Evolutionary conservation across 2,888 invertebrate species (phyloP).

Genomic region (Sinohyriopsis cumingii): DNA sequence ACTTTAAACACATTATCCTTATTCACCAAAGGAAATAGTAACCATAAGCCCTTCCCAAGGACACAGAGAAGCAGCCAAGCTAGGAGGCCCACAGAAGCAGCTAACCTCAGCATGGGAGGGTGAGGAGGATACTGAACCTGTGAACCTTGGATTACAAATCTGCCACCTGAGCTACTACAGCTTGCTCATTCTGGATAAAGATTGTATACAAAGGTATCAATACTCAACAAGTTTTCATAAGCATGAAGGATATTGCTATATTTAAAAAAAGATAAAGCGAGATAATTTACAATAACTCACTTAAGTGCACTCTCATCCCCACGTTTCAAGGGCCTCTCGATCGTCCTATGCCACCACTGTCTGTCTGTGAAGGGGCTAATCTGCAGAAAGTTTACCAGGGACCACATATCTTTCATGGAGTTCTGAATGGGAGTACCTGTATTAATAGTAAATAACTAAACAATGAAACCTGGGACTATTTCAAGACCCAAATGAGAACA

Average conservation of each 20-base stretch:
- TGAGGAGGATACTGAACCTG: no score
- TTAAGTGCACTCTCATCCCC: constrained; percentile 47
- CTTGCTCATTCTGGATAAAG: no score
- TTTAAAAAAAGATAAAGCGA: background rate
- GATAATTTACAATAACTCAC: constrained; percentile 25
- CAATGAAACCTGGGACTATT: background rate
- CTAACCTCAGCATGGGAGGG: no score
- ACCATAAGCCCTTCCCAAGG: no score
- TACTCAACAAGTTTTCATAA: background rate
- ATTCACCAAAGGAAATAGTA: no score
- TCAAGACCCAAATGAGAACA: background rate
- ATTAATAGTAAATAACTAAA: constrained; percentile 66
- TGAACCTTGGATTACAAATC: no score
- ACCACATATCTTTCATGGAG: constrained; percentile 97
- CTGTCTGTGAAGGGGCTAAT: constrained; percentile 52
- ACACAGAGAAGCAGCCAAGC: no score
- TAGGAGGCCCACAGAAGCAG: no score
- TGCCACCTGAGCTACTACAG: no score
- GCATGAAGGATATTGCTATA: background rate
- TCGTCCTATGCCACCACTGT: constrained; percentile 50
- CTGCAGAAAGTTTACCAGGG: constrained; percentile 93
- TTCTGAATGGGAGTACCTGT: constrained; percentile 95
- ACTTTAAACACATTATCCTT: no score
- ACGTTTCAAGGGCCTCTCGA: constrained; percentile 44
- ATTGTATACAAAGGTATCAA: no score